Base-by-base conservation (phyloP, 2,888 invertebrate species). In the Diogma glabrata region DNA sequence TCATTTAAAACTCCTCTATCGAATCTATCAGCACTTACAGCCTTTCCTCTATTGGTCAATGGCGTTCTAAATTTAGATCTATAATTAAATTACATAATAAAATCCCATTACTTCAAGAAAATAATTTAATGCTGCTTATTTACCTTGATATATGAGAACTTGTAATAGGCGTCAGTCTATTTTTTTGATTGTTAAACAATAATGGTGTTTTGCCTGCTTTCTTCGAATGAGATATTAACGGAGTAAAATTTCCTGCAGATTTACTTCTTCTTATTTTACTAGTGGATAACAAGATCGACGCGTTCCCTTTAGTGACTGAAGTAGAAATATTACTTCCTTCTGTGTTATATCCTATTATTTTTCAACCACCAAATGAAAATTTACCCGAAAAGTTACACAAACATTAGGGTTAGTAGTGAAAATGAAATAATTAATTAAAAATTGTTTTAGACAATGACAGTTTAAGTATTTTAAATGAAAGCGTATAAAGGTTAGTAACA, bases 21-120 rank as follows among this genome's bases (percentile, higher is more conserved):
- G 4, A 50, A 28, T 14, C 69, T 65, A 59, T 69, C 70, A 14
- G 64, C 68, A 52, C 70, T 70, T 4, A 64, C 53, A 1, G 69
- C 68, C 49, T 69, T 69, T 3, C 60, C 54, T 1, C 66, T 61
- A 1, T 59, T 40, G 2, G 30, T 20, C 49, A 64, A 56, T 10
- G 68, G 68, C 3, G 68, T 69, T 6, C 67, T 64, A 57, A 64
- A 53, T 53, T 64, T 67, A 51, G 60, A 60, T 38, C 69, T 64
- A 26, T 45, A 24, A 7, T 24, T 24, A 24, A 24, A 20, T 43
- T 22, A 43, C n/a, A 19, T 19, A 40, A 40, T 19, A 40, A 40
- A 20, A 14, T 17, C 1, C 38, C 2, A 19, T 19, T 12, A 19
- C 9, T 38, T 22, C 9, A 43, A 14, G 16, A 14, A n/a, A 4